A percentile compares a stretch with the other conserved stretches of the same genome.
phyloP scores from a whole-genome alignment of 2,113 vertebrate genomes.

The Myrmecobius fasciatus region DNA sequence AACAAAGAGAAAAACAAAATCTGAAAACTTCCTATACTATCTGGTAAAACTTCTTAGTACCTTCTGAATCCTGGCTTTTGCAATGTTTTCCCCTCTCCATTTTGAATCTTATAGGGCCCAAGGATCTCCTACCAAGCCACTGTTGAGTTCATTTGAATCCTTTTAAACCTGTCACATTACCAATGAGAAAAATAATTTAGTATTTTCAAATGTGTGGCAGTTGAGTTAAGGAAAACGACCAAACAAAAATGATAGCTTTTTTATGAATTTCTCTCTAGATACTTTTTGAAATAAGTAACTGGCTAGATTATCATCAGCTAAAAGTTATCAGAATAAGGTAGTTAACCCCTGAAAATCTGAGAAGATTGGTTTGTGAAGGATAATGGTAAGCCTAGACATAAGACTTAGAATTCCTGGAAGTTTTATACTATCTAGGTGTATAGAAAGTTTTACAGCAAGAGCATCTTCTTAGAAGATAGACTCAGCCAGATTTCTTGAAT shows the following conservation, averaged over 20 bases:
- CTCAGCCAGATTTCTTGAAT: too few relatives aligned
- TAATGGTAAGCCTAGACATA: not conserved
- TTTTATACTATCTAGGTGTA: not conserved
- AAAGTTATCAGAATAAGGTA: not conserved
- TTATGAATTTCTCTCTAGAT: not conserved
- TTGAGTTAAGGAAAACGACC: not conserved
- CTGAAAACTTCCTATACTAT: not conserved
- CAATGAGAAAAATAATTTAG: constrained; percentile 11
- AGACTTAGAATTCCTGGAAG: not conserved
- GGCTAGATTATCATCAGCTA: not conserved
- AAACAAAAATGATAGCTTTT: constrained; percentile 31
- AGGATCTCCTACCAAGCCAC: not conserved
- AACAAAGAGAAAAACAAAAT: not conserved
- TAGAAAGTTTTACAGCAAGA: not conserved
- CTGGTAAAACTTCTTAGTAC: not conserved
- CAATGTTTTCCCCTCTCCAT: not conserved
- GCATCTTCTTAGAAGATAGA: not conserved
- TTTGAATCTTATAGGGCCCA: not conserved
- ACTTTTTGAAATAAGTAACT: not conserved
- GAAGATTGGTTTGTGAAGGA: not conserved
- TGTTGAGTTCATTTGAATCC: constrained; percentile 5
- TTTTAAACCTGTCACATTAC: not conserved
- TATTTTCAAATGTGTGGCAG: not conserved
- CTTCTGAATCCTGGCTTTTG: not conserved
- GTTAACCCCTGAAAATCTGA: not conserved